Conservation (phyloP, 2,888 invertebrate species). For the Thera britannica region DNA sequence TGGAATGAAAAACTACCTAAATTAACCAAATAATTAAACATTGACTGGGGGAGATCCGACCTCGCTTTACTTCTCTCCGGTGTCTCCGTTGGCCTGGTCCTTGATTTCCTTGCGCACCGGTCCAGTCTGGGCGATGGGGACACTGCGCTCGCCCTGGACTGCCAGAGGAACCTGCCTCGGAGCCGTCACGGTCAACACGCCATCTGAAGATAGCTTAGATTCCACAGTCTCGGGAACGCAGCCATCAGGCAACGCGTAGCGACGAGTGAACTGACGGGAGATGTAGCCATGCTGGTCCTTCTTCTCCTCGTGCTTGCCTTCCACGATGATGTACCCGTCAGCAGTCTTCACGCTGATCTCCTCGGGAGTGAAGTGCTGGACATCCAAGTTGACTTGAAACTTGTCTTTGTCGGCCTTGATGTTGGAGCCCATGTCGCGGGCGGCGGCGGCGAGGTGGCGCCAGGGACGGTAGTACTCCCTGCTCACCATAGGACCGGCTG, state of each 20-base stretch:
- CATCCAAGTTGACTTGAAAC: constrained; percentile 87
- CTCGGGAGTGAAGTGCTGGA: constrained; percentile 90
- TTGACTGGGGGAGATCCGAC: no score
- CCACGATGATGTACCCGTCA: constrained; percentile 88
- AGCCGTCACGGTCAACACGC: constrained; percentile 88
- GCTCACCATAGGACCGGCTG: constrained; percentile 54
- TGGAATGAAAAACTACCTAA: constrained; percentile 3
- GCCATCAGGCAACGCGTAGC: constrained; percentile 90
- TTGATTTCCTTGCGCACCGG: constrained; percentile 83
- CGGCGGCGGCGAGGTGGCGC: constrained; percentile 76
- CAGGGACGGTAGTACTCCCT: constrained; percentile 74
- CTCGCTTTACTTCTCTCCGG: constrained; percentile 42
- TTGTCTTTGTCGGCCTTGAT: constrained; percentile 79
- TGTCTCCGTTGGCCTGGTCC: constrained; percentile 75
- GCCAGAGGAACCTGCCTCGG: constrained; percentile 74
- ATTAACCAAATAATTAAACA: not conserved
- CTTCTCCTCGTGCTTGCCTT: constrained; percentile 92
- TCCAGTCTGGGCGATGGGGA: constrained; percentile 86
- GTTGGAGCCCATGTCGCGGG: constrained; percentile 80
- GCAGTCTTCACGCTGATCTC: constrained; percentile 91
- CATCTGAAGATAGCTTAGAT: constrained; percentile 90
- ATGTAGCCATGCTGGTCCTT: constrained; percentile 90
- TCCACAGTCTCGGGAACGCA: constrained; percentile 88
- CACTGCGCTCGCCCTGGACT: constrained; percentile 77
- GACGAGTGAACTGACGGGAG: constrained; percentile 89